Evolutionary conservation across 2,888 invertebrate species (phyloP), one percentile per base, ranked within the genome.

Genomic region (Troilus luridus): DNA sequence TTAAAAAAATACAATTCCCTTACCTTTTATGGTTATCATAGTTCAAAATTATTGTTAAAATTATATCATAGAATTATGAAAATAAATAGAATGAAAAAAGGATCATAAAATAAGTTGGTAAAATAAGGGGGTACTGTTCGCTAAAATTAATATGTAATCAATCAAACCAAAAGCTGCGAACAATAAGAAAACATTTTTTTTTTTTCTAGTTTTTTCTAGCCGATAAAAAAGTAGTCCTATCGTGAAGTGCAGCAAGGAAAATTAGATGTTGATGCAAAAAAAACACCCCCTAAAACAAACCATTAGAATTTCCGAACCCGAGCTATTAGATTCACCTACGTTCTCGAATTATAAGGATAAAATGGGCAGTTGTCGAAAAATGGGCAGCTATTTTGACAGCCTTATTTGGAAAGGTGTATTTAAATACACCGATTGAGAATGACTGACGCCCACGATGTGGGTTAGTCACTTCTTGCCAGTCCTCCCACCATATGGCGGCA

Each of bases 361-460:
- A 85, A 85, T n/a, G n/a, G n/a, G 85, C 85, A 54, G 72, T 5
- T 0, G 85, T 85, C 56, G 85, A 85, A 85, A 85, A 85, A 85
- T 85, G 85, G 85, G 54, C 56, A 58, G 11, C 85, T 85, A 85
- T 85, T 85, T 85, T 85, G 85, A 85, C 85, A 85, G n/a, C 85
- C 85, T n/a, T 85, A 85, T 56, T 85, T 56, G 85, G 85, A 85
- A 85, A 85, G 85, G 85, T 85, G 85, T 85, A 85, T 85, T 85
- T 85, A 85, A 85, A 85, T 85, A 85, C n/a, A 85, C 85, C 56
- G 85, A 85, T 85, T 85, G 85, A 58, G 85, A 85, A 85, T 85
- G 85, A 85, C 56, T 85, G 85, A 85, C 85, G 85, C 85, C 85
- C 85, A 85, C 85, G 85, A 85, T 85, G 85, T 85, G 56, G 85